Base-by-base conservation (phyloP, 2,113 vertebrate species). In the Tyrannus savana region DNA sequence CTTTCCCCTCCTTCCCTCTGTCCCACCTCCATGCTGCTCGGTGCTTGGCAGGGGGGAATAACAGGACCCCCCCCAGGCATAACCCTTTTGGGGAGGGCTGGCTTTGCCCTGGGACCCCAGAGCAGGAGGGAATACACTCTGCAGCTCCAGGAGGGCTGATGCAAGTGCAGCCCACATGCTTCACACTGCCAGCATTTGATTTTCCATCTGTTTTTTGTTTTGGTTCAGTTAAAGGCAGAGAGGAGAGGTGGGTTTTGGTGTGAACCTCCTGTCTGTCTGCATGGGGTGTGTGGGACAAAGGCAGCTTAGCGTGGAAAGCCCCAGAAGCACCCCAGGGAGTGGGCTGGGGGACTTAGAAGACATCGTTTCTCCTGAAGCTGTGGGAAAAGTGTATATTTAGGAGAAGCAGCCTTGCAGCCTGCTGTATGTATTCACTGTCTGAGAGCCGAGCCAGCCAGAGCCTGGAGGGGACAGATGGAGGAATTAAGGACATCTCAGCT, bases 191-290 rank as follows among this genome's bases (percentile, higher is more conserved):
- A 96, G 95, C 86, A 52, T 84, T 95, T 92, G 64, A 72, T 95
- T 95, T 89, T 90, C 94, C 94, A 93, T 94, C 95, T 96, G 96
- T 55, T 97, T 95, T 93, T 92, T 97, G 94, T 96, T 96, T 96
- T 93, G 93, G 89, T 95, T 93, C 53, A 22, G 62, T 89, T 87
- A 73, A 83, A 96, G 63, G 74, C 80, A 68, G 91, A 56, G 86
- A 86, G 72, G 79, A 83, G 90, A 93, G 88, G 94, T 90, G 90
- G 94, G 46, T 90, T 93, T 96, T 88, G 72, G 95, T 93, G 90
- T 75, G 96, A 95, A 93, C 67, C 75, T 86, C 91, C 87, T 89
- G 94, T 86, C 89, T 92, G 72, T 74, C 83, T 92, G 83, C 76
- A 8, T 55, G 86, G 3, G 19, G 68, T 31, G 55, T 39, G 86